Evolutionary conservation across 2,797 vertebrate species (phyloP), one percentile per base, ranked within the genome.

Genomic region (Aulostomus chinensis): DNA sequence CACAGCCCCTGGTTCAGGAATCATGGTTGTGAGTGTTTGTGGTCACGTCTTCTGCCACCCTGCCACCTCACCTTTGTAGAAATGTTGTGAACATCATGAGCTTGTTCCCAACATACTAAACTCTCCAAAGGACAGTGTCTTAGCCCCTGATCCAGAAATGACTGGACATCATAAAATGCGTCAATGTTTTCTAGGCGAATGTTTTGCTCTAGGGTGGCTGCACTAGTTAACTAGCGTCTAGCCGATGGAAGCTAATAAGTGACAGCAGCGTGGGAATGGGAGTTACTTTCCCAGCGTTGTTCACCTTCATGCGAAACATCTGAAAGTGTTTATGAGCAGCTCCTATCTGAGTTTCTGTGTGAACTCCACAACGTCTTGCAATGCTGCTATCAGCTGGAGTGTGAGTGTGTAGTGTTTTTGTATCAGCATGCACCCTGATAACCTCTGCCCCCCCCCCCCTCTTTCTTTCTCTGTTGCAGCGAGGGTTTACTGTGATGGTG

Each of bases 401-500:
- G 51, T 41, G 28, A 37, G 30, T 41, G 32, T 68, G 18, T 63
- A 11, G 24, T 16, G 24, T 41, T 10, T 52, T 5, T 57, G 39
- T 68, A 17, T 63, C 28, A 37, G 40, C 7, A n/a, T 63, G 63
- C 43, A 20, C 53, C 22, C 1, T 71, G 52, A 61, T 86, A 63
- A 80, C 69, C 75, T 73, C 25, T 68, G 20, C 3, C 67, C 45
- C 14, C 18, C 20, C 41, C 15, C 16, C 5, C 7, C 26, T 37
- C 12, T 34, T 14, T 58, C 20, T 65, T 54, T 71, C 77, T 80
- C 54, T 90, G 58, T 72, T 89, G n/a, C 82, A 98, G 96, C 89
- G 94, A 60, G 93, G 92, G 0, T 98, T 93, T 85, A 98, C 95
- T 0, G 90, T 98, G 82, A 92, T 97, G 18, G 83, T 98, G 77